These are phyloP conservation scores for Lindbergichthys nudifrons DNA, from an alignment of 2,797 vertebrate species.

Conservation along the genomic window DNA sequence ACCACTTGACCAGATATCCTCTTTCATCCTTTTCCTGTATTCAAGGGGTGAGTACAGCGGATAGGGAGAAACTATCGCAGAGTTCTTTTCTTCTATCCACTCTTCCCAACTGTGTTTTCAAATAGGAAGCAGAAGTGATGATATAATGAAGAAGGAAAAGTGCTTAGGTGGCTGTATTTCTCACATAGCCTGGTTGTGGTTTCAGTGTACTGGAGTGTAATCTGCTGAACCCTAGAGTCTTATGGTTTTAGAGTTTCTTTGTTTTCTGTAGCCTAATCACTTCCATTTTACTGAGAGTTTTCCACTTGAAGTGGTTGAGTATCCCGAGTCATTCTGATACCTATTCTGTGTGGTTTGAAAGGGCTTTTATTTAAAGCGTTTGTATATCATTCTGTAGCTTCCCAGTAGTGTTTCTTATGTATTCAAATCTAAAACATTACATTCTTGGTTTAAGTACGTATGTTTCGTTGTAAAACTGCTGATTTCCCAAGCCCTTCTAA, in stretches of 20 bases:
- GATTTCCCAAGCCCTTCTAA: too few relatives aligned
- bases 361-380: too few relatives aligned
- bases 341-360: too few relatives aligned
- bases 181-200: too few relatives aligned
- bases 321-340: too few relatives aligned
- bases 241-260: slow-evolving; percentile 14
- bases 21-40: slow-evolving; percentile 39
- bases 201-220: slow-evolving; percentile 1
- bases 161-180: slow-evolving; percentile 17
- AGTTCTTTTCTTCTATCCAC: background rate
- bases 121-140: background rate
- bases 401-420: too few relatives aligned
- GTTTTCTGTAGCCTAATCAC: background rate
- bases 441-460: too few relatives aligned
- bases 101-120: slow-evolving; percentile 1
- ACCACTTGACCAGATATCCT: slow-evolving; percentile 37
- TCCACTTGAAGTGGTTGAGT: slow-evolving; percentile 6
- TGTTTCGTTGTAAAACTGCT: too few relatives aligned
- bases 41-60: slow-evolving; percentile 4
- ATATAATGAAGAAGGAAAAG: background rate
- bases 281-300: slow-evolving; percentile 12
- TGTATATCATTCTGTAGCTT: too few relatives aligned
- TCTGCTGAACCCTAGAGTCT: background rate
- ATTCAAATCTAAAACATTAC: too few relatives aligned
- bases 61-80: slow-evolving; percentile 6